Conservation (phyloP, 2,113 vertebrate species). For the Dicaeum eximium region DNA sequence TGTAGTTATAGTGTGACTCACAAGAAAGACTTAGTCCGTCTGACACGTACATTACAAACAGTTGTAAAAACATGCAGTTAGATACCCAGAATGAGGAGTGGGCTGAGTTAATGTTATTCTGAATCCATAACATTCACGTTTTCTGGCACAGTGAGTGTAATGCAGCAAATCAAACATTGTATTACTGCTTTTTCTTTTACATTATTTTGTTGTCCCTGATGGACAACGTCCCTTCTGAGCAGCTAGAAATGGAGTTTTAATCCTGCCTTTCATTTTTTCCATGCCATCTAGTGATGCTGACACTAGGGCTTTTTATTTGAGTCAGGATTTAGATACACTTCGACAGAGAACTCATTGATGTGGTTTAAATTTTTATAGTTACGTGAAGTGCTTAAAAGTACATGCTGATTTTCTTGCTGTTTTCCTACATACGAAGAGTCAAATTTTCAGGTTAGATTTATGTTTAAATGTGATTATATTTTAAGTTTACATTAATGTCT, state of each 20-base stretch:
- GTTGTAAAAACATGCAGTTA: slow-evolving; percentile 49
- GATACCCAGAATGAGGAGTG: not conserved
- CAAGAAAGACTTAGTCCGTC: slow-evolving; percentile 4
- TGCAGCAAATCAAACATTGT: not conserved
- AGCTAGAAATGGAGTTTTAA: not conserved
- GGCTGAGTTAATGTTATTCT: not conserved
- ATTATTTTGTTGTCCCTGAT: not conserved
- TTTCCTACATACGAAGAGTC: not conserved
- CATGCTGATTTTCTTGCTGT: not conserved
- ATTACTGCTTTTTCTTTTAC: not conserved
- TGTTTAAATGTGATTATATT: not conserved
- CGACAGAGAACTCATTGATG: not conserved
- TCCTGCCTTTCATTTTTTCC: not conserved
- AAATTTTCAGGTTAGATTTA: not conserved
- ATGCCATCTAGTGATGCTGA: not conserved
- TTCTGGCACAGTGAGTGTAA: not conserved
- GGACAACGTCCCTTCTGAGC: not conserved
- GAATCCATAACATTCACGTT: not conserved
- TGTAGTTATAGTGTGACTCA: slow-evolving; percentile 27
- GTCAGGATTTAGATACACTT: not conserved
- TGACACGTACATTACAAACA: slow-evolving; percentile 41
- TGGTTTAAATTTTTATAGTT: not conserved
- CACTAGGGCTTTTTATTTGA: not conserved
- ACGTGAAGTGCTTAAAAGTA: not conserved
- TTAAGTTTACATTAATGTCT: not conserved